Evolutionary conservation across 2,113 vertebrate genomes (phyloP), one percentile per base, ranked within the genome.

Genomic region (Irena cyanogastra): DNA sequence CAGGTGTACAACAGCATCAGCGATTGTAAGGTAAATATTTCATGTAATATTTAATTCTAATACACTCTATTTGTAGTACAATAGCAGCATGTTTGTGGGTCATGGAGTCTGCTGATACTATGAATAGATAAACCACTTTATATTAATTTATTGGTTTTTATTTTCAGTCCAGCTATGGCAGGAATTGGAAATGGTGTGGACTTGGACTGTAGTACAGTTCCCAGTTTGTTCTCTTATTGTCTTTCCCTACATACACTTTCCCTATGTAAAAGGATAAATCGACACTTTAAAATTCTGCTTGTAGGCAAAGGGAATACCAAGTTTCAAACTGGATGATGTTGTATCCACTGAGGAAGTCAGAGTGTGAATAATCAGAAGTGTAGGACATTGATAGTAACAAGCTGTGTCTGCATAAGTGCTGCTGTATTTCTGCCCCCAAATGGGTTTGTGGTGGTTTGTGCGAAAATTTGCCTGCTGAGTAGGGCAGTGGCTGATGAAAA

Each of bases 1-100:
- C 98, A 99, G 96, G 97, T 99, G 87, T 98, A 98, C 86, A 98
- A 98, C 98, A 99, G 99, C 97, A 98, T 99, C 97, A 99, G 99
- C 30, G 99, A 99, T 93, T 99, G 99, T 95, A 99, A 99, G 98
- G 99, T 99, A 94, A 98, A 87, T 39, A 14, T 7, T 14, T 61
- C 5, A 11, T 28, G 13, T 39, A 13, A 4, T 56, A 35, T 22
- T 47, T 47, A 13, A 17, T 39, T 47, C 28, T 27, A 33, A 21
- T 44, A 4, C 13, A 8, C n/a, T 68, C 0, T 16, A 13, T 37
- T 49, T 93, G 60, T 39, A 37, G 30, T 45, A 31, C 35, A 70
- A 6, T 4, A 87, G 30, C 27, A 69, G 13, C 23, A 2, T 24
- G 7, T 47, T 74, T 86, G 59, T 65, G 8, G 33, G 37, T 71